Base-by-base conservation (phyloP, 92 coral and sea anemone genomes). In the Siderastrea siderea region DNA sequence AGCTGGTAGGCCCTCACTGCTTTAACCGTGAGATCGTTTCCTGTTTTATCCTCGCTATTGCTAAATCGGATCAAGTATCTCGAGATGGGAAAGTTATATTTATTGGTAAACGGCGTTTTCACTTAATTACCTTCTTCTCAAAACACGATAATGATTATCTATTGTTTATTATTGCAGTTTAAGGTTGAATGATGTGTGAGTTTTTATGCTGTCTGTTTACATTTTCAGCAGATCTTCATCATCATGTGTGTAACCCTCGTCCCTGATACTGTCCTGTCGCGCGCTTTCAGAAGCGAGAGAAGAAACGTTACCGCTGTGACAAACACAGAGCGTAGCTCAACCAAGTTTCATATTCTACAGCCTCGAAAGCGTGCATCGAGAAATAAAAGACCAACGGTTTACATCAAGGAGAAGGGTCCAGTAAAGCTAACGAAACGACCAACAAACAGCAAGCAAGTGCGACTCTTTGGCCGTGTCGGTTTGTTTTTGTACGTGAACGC, bases 381-480 rank as follows among this genome's bases (percentile, higher is more conserved):
- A 63, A 57, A 45, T 44, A 82, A 17, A 47, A 54, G 80, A 52
- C 80, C 87, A 62, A 45, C 16, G 7, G 58, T 76, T 47, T 26
- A 74, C 43, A 44, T 43, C 5, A 74, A 17, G 55, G 74, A 51
- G 43, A 7, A 47, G 14, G 65, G 76, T 3, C 75, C 49, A 0
- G 47, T 55, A 7, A 54, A 66, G 6, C 55, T 90, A 43, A 86
- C 96, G 6, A 59, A 9, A 51, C 46, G 16, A 3, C 91, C 93
- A 17, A 90, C 98, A 16, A 91, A 90, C 78, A 80, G 64, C 16
- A 68, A 78, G 48, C 82, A 69, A 74, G 85, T 94, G 43, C 77
- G 83, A 47, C 63, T 97, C 47, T 97, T 95, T 85, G 91, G 94
- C 68, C 93, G 96, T 15, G 95, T 94, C 43, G 99, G 98, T 1